A percentile compares a stretch with the other conserved stretches of the same genome.
These are phyloP conservation scores for Gila robusta DNA, from an alignment of 2,797 vertebrate species.

Conservation along the genomic window DNA sequence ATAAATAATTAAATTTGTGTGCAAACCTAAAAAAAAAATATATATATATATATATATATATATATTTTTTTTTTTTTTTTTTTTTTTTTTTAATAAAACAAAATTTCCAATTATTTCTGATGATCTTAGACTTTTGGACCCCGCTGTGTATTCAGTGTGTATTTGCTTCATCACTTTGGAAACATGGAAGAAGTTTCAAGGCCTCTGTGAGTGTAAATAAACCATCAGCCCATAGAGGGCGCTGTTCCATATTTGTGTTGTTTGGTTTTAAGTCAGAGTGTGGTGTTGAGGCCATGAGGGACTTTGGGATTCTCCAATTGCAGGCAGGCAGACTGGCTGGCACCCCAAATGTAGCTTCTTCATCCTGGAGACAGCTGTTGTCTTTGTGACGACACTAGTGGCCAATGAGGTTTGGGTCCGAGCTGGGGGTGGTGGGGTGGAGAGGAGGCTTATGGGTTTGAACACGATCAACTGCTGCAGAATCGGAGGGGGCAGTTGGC, in stretches of 20 bases:
- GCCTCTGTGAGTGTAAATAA: not conserved
- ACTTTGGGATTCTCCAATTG: conserved; percentile 83
- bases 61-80: no score
- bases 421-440: conserved; percentile 41
- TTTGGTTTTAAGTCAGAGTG: conserved; percentile 62
- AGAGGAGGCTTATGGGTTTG: conserved; percentile 58
- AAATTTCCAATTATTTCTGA: no score
- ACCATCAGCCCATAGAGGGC: conserved; percentile 65
- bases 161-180: not conserved
- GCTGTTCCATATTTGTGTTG: conserved; percentile 57
- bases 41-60: no score
- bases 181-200: not conserved
- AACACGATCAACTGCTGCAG: conserved; percentile 65
- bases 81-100: no score
- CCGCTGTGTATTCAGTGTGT: not conserved
- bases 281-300: conserved; percentile 70
- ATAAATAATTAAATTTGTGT: not conserved
- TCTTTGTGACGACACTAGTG: conserved; percentile 78
- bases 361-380: conserved; percentile 90
- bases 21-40: no score
- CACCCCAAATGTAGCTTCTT: conserved; percentile 87
- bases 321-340: conserved; percentile 91
- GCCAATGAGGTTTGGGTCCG: conserved; percentile 74
- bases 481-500: conserved; percentile 78
- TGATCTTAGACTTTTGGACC: not conserved